Base-by-base conservation (phyloP, 2,797 vertebrate species). In the Gymnothorax javanicus region DNA sequence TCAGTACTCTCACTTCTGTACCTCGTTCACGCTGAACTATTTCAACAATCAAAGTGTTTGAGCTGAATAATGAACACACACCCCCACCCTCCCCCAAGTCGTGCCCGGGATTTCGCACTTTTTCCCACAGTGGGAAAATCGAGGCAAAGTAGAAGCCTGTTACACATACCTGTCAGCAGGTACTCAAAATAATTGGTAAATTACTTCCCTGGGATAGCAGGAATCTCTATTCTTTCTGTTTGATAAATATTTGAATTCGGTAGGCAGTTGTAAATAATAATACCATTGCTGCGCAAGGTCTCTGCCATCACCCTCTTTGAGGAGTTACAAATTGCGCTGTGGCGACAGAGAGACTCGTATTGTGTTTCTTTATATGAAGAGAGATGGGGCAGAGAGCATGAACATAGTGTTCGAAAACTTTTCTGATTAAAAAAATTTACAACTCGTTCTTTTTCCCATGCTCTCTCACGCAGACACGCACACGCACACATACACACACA, bases 131-230 rank as follows among this genome's bases (percentile, higher is more conserved):
- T 91, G 84, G 83, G 91, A 90, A 92, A 94, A 93, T 89, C 89
- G 92, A 62, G 43, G 83, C 87, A 88, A 92, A 92, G 93, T 92
- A 94, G 93, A 91, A 92, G 92, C 91, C 92, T 92, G 94, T 95
- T 94, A 95, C 95, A 95, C 94, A 91, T 94, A 96, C 95, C 96
- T 96, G 96, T 96, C 96, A 96, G 95, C 95, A 96, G 96, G 95
- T 95, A 95, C 95, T 96, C 94, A 94, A 94, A 94, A 93, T 96
- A 96, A 96, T 96, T 96, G 95, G 95, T 96, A 96, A 96, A 96
- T 92, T 94, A 94, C 92, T 94, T 94, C 94, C 93, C 91, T 91
- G 85, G 95, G 95, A 95, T 91, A 90, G 93, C 91, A 91, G 93
- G 86, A 89, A 89, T 89, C 89, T 93, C 91, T 92, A 89, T 90